These are phyloP conservation scores for Canis aureus DNA, from an alignment of 2,113 vertebrate genomes.

Conservation along the genomic window DNA sequence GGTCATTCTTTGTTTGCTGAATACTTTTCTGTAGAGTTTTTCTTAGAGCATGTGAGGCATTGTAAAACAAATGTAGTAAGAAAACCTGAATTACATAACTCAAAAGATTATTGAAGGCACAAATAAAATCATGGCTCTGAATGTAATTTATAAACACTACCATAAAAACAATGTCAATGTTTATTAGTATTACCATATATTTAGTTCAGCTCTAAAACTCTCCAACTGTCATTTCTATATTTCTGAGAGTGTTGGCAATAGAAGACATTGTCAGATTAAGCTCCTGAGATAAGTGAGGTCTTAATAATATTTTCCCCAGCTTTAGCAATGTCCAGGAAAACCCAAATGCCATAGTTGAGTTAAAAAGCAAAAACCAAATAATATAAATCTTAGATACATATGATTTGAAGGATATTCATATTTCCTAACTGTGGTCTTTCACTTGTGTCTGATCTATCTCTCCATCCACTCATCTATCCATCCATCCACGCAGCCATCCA, in stretches of 20 bases:
- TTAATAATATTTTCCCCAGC: not conserved
- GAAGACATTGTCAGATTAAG: not conserved
- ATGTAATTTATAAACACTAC: not conserved
- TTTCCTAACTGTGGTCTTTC: not conserved
- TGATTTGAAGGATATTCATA: not conserved
- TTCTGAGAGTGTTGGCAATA: not conserved
- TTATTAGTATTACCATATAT: not conserved
- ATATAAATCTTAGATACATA: not conserved
- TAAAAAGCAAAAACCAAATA: slow-evolving; percentile 8
- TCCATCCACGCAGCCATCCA: not conserved
- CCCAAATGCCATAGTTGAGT: not conserved
- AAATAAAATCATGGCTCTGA: not conserved
- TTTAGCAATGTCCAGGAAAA: not conserved
- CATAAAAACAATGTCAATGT: not conserved
- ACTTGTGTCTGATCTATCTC: not conserved
- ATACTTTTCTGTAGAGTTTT: not conserved
- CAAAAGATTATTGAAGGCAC: not conserved
- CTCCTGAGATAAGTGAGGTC: not conserved
- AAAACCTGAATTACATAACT: not conserved
- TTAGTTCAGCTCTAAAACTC: not conserved
- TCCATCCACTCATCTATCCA: not conserved
- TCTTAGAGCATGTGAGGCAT: not conserved
- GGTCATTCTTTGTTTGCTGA: not conserved
- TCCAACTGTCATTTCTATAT: not conserved
- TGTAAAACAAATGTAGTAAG: not conserved